These are phyloP conservation scores for chimpanzee (Pan troglodytes) DNA, from an alignment of 2,113 vertebrate species.

Conservation along the genomic window NHGRI_mPanTro3-v2.1_pri NC_072407.2:16708001-16708500, in stretches of 20 bases:
- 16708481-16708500: not conserved
- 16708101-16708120: fast-evolving
- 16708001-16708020: not conserved
- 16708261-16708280: not conserved
- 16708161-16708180: not conserved
- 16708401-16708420: not conserved
- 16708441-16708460: not conserved
- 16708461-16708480: not conserved
- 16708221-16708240: not conserved
- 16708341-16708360: conserved; percentile 13
- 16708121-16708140: not conserved
- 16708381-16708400: not conserved
- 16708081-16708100: not conserved
- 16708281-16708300: not conserved
- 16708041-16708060: not conserved
- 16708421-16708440: not conserved
- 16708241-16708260: not conserved
- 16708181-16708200: not conserved
- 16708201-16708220: not conserved
- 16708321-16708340: not conserved
- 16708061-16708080: not conserved
- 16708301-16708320: not conserved
- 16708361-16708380: not conserved
- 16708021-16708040: not conserved
- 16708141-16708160: not conserved